These are phyloP conservation scores for Melipona beecheii DNA, from an alignment of 2,888 invertebrate species.

Conservation along the genomic window DNA sequence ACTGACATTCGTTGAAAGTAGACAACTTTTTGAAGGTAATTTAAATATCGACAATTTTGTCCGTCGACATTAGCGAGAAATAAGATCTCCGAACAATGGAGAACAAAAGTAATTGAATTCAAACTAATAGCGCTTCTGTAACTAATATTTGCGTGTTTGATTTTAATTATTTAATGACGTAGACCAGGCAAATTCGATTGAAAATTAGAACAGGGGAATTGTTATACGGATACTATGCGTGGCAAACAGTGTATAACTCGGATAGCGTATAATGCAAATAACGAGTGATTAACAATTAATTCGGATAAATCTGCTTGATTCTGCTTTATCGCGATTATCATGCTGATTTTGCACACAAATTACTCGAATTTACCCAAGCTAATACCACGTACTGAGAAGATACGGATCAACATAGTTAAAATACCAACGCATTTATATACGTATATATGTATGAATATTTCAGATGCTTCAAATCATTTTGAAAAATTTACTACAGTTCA, in stretches of 20 bases:
- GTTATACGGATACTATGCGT: neutral
- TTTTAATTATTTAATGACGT: neutral
- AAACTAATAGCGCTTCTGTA: neutral
- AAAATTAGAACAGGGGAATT: neutral
- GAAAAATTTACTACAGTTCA: neutral
- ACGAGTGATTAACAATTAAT: conserved; percentile 5
- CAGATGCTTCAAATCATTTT: neutral
- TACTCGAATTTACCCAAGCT: neutral
- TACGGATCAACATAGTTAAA: neutral
- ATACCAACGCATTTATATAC: neutral
- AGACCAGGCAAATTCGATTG: neutral
- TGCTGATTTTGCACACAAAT: neutral
- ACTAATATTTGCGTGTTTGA: too few species aligned
- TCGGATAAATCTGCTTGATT: neutral
- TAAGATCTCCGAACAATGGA: neutral
- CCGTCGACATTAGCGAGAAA: neutral
- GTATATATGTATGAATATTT: neutral
- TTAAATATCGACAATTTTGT: neutral
- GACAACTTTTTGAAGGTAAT: too few species aligned
- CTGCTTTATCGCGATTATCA: neutral
- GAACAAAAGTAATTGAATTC: neutral
- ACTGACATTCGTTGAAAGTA: neutral
- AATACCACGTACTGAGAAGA: neutral
- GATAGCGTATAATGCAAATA: neutral
- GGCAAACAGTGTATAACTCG: neutral